Evolutionary conservation across 2,113 vertebrate species (phyloP).

Genomic region (Lasiurus cinereus): DNA sequence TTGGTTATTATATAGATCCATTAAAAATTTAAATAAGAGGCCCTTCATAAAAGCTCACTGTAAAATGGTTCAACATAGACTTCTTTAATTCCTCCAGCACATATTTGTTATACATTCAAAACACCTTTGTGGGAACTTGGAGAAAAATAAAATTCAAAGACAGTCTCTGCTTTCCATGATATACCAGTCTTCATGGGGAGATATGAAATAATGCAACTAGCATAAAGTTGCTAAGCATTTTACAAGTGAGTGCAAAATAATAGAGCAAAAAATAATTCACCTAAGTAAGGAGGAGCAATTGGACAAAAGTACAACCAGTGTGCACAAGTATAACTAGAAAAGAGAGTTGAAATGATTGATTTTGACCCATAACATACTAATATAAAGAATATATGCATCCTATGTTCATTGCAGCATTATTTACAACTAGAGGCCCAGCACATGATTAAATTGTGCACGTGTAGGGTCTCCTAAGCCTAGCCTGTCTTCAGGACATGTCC

Average conservation of each 20-base stretch:
- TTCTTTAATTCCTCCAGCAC: constrained; percentile 16
- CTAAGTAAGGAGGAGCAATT: neutral
- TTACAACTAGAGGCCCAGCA: neutral
- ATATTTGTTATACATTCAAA: neutral
- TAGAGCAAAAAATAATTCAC: neutral
- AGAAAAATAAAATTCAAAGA: constrained; percentile 43
- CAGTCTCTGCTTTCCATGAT: neutral
- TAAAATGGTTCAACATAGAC: constrained; percentile 1
- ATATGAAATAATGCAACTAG: neutral
- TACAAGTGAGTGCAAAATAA: neutral
- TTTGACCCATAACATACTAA: neutral
- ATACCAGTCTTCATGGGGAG: neutral
- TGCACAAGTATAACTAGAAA: neutral
- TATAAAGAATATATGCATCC: neutral
- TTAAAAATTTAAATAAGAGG: constrained; percentile 14
- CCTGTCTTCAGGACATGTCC: too few species aligned
- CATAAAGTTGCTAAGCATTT: constrained; percentile 28
- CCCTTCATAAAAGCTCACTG: neutral
- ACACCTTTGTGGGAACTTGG: neutral
- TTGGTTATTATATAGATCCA: neutral
- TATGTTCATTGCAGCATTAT: neutral
- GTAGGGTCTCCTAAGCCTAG: too few species aligned
- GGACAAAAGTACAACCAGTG: neutral
- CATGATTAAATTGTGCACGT: too few species aligned
- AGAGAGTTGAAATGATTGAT: neutral